Evolutionary conservation across 2,888 invertebrate species (phyloP).

Genomic region (Antitype chi): DNA sequence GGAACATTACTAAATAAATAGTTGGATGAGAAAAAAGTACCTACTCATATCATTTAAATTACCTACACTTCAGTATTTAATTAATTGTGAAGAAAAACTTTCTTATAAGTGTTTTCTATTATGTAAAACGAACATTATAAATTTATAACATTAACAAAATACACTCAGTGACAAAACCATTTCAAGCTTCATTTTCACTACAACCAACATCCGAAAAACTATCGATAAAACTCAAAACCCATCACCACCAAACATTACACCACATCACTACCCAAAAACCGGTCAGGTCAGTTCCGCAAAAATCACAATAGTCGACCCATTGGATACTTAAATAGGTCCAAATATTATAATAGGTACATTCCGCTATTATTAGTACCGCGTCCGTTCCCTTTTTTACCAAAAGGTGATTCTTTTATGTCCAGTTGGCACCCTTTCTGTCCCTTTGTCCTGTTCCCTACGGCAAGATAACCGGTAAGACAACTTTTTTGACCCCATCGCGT

Average conservation of each 20-base stretch:
- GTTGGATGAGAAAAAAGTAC: neutral
- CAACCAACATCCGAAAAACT: neutral
- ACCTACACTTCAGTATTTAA: neutral
- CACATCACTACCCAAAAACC: slow-evolving; percentile 79
- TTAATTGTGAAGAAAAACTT: neutral
- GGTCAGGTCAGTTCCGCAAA: slow-evolving; percentile 89
- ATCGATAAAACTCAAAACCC: slow-evolving; percentile 59
- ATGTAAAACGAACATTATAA: too few species aligned
- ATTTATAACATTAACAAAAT: neutral
- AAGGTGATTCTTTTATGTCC: slow-evolving; percentile 86
- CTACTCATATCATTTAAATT: neutral
- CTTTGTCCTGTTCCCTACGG: slow-evolving; percentile 78
- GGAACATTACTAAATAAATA: neutral
- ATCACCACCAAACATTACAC: neutral
- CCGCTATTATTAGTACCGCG: slow-evolving; percentile 82
- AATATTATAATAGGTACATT: slow-evolving; percentile 86
- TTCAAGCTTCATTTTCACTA: neutral
- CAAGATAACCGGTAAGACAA: slow-evolving; percentile 90
- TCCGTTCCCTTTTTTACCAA: slow-evolving; percentile 74
- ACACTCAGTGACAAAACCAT: neutral
- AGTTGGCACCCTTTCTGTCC: slow-evolving; percentile 84
- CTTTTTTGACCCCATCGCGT: slow-evolving; percentile 83
- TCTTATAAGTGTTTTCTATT: neutral
- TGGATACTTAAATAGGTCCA: slow-evolving; percentile 91
- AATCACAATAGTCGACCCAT: slow-evolving; percentile 86